A percentile compares a stretch with the other conserved stretches of the same genome.
phyloP scores from a whole-genome alignment of 2,888 invertebrate genomes.

The Clivina fossor region DNA sequence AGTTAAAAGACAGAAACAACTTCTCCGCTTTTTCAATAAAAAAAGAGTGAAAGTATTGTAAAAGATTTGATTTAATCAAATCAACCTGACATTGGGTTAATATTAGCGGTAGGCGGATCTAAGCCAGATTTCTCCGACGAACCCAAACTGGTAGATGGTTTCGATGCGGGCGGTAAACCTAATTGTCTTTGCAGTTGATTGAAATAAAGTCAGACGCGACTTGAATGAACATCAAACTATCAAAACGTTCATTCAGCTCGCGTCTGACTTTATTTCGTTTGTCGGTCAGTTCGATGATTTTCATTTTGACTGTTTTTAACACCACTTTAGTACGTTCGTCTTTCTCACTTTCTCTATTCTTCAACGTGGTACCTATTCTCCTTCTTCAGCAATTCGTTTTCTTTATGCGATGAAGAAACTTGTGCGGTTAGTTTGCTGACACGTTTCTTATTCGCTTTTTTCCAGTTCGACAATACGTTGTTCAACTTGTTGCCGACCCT shows the following conservation, averaged over 20 bases:
- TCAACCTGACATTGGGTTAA: conserved; percentile 92
- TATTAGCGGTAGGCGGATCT: conserved; percentile 83
- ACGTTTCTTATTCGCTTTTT: conserved; percentile 52
- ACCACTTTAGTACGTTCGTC: conserved; percentile 57
- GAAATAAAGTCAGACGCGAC: conserved; percentile 59
- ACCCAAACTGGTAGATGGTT: conserved; percentile 69
- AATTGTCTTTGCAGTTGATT: conserved; percentile 68
- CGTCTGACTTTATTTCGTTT: conserved; percentile 63
- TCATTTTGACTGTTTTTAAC: conserved; percentile 72
- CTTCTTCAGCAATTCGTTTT: conserved; percentile 59
- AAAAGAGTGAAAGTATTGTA: too few species aligned
- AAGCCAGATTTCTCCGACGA: conserved; percentile 58
- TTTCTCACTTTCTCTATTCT: conserved; percentile 51
- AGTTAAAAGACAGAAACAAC: too few species aligned
- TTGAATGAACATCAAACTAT: conserved; percentile 57
- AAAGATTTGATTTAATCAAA: too few species aligned
- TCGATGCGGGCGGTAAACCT: conserved; percentile 63
- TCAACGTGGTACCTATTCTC: conserved; percentile 54
- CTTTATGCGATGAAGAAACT: too few species aligned
- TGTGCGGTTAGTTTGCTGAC: conserved; percentile 54
- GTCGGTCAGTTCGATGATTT: conserved; percentile 72
- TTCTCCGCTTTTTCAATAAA: too few species aligned
- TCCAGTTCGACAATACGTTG: conserved; percentile 51
- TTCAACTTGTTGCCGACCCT: conserved; percentile 55
- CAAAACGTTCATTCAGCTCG: conserved; percentile 60